Conservation (phyloP, 2,888 invertebrate genomes). For the Thecocarcelia acutangulata region DNA sequence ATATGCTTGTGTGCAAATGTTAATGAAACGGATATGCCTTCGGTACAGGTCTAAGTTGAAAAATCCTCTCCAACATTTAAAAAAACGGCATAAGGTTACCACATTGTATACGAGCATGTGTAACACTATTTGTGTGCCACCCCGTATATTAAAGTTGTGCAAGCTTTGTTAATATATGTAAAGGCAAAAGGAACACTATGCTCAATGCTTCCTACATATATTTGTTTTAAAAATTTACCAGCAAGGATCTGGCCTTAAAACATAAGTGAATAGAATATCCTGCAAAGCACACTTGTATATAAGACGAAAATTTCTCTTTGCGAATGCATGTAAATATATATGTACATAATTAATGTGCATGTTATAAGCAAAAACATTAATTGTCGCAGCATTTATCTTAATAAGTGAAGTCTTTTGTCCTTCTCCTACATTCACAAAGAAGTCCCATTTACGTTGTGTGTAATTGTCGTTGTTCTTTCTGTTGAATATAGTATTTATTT, state of each 20-base stretch:
- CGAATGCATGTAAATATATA: neutral
- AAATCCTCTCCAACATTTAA: too few species aligned
- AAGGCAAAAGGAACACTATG: too few species aligned
- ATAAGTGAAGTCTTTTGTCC: slow-evolving; percentile 8
- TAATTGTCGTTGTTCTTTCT: neutral
- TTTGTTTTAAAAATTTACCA: neutral
- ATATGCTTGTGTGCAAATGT: too few species aligned
- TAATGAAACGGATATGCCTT: too few species aligned
- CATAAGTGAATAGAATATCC: neutral
- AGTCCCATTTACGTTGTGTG: neutral
- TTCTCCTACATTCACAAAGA: neutral
- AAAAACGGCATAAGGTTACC: too few species aligned
- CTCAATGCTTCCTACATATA: too few species aligned
- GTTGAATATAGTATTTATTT: neutral
- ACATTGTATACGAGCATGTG: too few species aligned
- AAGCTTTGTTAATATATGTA: too few species aligned
- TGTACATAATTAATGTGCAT: neutral
- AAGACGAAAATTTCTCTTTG: neutral
- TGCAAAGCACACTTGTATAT: neutral
- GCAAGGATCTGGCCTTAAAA: neutral
- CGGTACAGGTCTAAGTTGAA: too few species aligned
- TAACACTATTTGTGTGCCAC: too few species aligned
- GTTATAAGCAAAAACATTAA: slow-evolving; percentile 8
- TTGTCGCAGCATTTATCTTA: slow-evolving; percentile 44
- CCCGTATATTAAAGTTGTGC: too few species aligned